Evolutionary conservation across 2,113 vertebrate genomes (phyloP).

Genomic region (Felis catus): DNA sequence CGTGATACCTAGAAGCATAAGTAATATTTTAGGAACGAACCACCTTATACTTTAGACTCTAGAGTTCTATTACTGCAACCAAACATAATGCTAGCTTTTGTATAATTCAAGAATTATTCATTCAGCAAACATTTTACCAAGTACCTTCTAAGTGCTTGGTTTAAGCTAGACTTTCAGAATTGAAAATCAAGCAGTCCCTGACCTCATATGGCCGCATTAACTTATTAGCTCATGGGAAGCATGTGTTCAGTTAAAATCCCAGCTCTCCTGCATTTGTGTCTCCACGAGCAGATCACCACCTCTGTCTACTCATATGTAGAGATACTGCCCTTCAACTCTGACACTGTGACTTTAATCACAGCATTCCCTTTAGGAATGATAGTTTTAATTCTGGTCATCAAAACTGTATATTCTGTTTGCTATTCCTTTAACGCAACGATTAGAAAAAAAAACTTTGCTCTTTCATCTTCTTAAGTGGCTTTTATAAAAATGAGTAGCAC

Average conservation of each 20-base stretch:
- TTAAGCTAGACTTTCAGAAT: not conserved
- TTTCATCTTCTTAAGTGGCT: not conserved
- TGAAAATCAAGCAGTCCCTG: not conserved
- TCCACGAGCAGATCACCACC: not conserved
- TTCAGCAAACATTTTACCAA: conserved; percentile 20
- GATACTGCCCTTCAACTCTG: not conserved
- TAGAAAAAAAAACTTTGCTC: not conserved
- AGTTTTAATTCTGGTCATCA: not conserved
- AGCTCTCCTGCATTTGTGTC: not conserved
- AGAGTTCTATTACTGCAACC: not conserved
- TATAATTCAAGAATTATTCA: not conserved
- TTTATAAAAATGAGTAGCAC: not conserved
- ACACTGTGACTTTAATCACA: not conserved
- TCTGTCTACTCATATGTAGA: not conserved
- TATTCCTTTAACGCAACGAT: not conserved
- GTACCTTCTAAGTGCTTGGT: not conserved
- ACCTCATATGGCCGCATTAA: not conserved
- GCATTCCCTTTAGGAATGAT: not conserved
- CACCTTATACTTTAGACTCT: not conserved
- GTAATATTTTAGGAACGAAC: not conserved
- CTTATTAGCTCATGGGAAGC: not conserved
- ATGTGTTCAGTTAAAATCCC: not conserved
- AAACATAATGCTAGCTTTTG: not conserved
- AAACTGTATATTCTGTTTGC: not conserved
- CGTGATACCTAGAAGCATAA: not conserved